phyloP scores from a whole-genome alignment of 2,113 vertebrate species.

The Paradoxurus hermaphroditus region DNA sequence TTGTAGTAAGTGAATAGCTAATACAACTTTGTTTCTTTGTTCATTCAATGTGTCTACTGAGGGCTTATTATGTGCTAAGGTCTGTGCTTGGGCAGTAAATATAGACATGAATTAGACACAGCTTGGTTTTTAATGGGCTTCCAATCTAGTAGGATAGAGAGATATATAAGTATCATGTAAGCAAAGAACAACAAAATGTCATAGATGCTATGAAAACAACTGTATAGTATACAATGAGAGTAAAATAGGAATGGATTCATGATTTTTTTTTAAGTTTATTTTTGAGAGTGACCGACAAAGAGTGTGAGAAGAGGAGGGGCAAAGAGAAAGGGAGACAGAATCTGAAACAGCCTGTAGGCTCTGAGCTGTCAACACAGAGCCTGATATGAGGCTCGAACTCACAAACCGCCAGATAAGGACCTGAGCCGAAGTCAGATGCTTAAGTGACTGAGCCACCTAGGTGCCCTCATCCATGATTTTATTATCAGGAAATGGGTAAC shows the following conservation, averaged over 20 bases:
- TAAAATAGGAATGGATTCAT: background rate
- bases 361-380: no score
- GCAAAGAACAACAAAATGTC: background rate
- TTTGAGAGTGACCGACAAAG: no score
- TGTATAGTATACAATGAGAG: background rate
- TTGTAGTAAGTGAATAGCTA: background rate
- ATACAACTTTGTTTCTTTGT: background rate
- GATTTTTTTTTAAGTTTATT: no score
- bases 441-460: no score
- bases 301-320: no score
- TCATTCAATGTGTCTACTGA: background rate
- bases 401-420: no score
- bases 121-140: background rate
- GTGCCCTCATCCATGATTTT: background rate
- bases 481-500: background rate
- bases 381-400: no score
- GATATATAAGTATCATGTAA: background rate
- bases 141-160: background rate
- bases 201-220: background rate
- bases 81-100: background rate
- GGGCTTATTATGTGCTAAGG: background rate
- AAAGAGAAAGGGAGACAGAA: no score
- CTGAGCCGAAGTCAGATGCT: no score
- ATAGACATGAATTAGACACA: background rate
- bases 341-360: no score